These are phyloP conservation scores for Macrochelys suwanniensis DNA, from an alignment of 2,797 vertebrate species.

Conservation along the genomic window DNA sequence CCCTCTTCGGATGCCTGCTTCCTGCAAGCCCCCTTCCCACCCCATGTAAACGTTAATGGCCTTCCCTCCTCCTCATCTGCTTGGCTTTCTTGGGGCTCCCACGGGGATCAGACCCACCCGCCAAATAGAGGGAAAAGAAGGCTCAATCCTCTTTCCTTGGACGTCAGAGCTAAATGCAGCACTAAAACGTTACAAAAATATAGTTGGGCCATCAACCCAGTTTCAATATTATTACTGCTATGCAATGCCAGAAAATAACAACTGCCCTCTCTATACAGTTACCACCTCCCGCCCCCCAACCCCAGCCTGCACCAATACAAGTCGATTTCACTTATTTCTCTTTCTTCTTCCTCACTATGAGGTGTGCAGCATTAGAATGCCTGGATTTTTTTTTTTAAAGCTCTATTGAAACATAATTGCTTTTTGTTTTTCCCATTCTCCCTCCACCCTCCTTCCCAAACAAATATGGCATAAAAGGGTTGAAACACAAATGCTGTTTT, in stretches of 20 bases:
- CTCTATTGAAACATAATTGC: not conserved
- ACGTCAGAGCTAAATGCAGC: constrained; percentile 79
- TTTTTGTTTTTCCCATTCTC: not conserved
- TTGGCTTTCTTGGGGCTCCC: not conserved
- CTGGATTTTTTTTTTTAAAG: constrained; percentile 33
- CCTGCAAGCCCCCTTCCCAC: not conserved
- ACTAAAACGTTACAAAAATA: constrained; percentile 85
- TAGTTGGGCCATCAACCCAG: constrained; percentile 46
- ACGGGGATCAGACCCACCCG: not conserved
- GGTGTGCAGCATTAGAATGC: constrained; percentile 14
- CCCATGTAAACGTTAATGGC: not conserved
- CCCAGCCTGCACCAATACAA: constrained; percentile 6
- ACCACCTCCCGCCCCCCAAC: constrained; percentile 6
- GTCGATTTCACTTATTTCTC: constrained; percentile 27
- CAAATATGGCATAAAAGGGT: constrained; percentile 48
- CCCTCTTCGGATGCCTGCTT: not conserved
- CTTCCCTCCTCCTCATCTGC: not conserved
- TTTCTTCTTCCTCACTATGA: not conserved
- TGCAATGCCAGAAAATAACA: constrained; percentile 82
- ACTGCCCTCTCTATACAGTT: constrained; percentile 53
- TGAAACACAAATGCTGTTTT: not conserved
- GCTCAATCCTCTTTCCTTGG: constrained; percentile 35
- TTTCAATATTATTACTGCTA: constrained; percentile 68
- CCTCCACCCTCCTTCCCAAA: constrained; percentile 51
- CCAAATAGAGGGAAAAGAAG: constrained; percentile 30